A percentile compares a stretch with the other conserved stretches of the same genome.
Evolutionary conservation across 2,797 vertebrate genomes (phyloP).

Genomic region (Novumbra hubbsi): DNA sequence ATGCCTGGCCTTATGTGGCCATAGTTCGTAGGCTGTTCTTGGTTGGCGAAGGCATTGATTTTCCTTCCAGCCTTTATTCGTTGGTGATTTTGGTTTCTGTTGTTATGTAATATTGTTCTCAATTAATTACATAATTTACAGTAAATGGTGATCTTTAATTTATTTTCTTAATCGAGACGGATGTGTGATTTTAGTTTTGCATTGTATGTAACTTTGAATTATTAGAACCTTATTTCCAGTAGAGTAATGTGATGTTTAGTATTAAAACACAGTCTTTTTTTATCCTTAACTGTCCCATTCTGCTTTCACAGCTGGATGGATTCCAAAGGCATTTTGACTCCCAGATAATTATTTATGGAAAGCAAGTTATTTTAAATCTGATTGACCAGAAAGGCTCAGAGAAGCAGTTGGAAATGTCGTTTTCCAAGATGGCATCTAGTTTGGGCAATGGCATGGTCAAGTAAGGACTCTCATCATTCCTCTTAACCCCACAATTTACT

Average conservation of each 20-base stretch:
- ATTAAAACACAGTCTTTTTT: constrained; percentile 1
- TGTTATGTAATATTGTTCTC: too few species aligned
- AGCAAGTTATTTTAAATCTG: constrained; percentile 92
- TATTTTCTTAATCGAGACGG: too few species aligned
- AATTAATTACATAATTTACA: too few species aligned
- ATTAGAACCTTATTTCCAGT: neutral
- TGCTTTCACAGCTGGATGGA: constrained; percentile 83
- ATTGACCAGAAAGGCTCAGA: constrained; percentile 96
- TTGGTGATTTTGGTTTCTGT: too few species aligned
- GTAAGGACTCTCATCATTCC: constrained; percentile 60
- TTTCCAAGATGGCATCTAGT: constrained; percentile 85
- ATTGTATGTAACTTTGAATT: neutral
- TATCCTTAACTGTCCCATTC: neutral
- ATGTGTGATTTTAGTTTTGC: too few species aligned
- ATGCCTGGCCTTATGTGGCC: too few species aligned
- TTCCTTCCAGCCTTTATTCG: too few species aligned
- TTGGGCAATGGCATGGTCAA: constrained; percentile 90
- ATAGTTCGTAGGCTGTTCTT: too few species aligned
- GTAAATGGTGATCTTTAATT: too few species aligned
- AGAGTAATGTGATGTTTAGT: neutral
- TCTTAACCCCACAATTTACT: neutral
- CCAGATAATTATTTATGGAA: constrained; percentile 93
- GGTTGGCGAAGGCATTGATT: too few species aligned
- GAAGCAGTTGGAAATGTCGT: constrained; percentile 88
- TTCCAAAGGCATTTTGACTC: constrained; percentile 98